Conservation (phyloP, 2,113 vertebrate species). For the Phyllostomus hastatus region DNA sequence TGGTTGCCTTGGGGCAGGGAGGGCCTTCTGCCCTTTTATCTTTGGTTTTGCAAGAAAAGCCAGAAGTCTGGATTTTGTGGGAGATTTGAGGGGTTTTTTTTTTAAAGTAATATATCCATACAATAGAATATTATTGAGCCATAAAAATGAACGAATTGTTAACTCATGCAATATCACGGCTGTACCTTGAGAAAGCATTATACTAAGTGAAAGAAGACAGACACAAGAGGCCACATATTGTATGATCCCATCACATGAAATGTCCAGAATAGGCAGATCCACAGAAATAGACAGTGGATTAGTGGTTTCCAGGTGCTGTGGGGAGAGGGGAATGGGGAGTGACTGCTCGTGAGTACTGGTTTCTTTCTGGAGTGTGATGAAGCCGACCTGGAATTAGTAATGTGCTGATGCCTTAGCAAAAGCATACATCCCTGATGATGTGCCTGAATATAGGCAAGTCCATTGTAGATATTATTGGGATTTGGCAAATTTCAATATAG, state of each 20-base stretch:
- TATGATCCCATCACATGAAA: not conserved
- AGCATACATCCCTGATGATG: not conserved
- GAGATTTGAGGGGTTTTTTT: not conserved
- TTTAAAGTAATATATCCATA: not conserved
- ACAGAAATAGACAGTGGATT: not conserved
- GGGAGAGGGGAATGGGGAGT: not conserved
- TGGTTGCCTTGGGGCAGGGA: not conserved
- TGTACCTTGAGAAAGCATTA: not conserved
- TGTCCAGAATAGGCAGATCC: not conserved
- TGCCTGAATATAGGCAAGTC: not conserved
- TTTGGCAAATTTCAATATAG: not conserved
- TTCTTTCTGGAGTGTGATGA: not conserved
- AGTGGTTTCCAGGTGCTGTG: not conserved
- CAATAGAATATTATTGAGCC: not conserved
- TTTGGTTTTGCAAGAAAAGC: not conserved
- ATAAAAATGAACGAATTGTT: too few relatives aligned
- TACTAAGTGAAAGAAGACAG: not conserved
- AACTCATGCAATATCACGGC: too few relatives aligned
- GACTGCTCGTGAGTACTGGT: not conserved
- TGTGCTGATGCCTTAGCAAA: not conserved
- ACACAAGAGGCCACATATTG: not conserved
- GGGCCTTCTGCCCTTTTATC: not conserved
- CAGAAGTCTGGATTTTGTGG: not conserved
- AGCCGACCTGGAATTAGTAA: not conserved
- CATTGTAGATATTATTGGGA: not conserved